phyloP scores from a whole-genome alignment of 2,113 vertebrate species.

The Pseudolaguvia tuberculata region DNA sequence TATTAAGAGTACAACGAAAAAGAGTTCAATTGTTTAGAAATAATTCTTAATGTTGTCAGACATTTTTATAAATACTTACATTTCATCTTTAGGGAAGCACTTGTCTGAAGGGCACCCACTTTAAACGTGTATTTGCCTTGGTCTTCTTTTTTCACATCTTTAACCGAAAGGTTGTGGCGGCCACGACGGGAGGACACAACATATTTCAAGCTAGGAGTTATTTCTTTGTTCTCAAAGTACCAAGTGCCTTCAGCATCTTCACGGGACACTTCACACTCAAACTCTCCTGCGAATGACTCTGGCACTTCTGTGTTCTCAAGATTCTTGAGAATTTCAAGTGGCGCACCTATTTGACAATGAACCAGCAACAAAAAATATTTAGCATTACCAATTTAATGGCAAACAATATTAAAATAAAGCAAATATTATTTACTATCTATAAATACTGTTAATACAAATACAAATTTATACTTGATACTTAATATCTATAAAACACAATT shows the following conservation, averaged over 20 bases:
- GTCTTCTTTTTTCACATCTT: slow-evolving; percentile 91
- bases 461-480: not conserved
- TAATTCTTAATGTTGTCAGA: not conserved
- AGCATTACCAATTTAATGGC: not conserved
- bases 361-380: not conserved
- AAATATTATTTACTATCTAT: not conserved
- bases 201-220: slow-evolving; percentile 78
- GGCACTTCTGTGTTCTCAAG: slow-evolving; percentile 87
- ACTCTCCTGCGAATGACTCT: slow-evolving; percentile 85
- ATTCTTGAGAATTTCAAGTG: slow-evolving; percentile 83
- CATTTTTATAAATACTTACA: slow-evolving; percentile 68
- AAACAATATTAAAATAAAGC: not conserved
- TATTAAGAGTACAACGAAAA: not conserved
- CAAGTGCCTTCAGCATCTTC: slow-evolving; percentile 90
- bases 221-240: slow-evolving; percentile 80
- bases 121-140: slow-evolving; percentile 91
- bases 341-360: slow-evolving; percentile 69
- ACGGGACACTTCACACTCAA: slow-evolving; percentile 86
- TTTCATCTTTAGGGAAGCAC: slow-evolving; percentile 88
- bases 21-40: not conserved
- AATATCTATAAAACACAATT: slow-evolving; percentile 1
- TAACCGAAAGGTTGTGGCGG: slow-evolving; percentile 84
- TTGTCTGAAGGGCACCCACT: slow-evolving; percentile 77
- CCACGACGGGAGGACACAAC: slow-evolving; percentile 84
- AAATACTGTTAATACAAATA: not conserved